A percentile compares a stretch with the other conserved stretches of the same genome.
Conservation (phyloP, 2,113 vertebrate genomes). For the Pseudorhombus dupliciocellatus region DNA sequence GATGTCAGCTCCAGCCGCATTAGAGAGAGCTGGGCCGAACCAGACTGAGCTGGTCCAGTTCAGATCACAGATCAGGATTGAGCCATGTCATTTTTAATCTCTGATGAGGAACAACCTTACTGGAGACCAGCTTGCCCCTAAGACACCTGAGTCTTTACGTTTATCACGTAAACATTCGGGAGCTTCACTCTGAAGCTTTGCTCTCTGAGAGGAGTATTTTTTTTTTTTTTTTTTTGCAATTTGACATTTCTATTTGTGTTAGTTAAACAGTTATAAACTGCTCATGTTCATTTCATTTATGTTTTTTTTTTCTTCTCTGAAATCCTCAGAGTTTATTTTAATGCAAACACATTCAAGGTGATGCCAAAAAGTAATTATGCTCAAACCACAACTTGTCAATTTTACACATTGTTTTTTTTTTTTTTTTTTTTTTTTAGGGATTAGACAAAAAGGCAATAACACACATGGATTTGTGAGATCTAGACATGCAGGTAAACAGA, state of each 20-base stretch:
- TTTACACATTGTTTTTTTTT: too few species aligned
- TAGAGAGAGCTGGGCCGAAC: conserved; percentile 1
- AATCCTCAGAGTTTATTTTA: not conserved
- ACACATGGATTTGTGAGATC: too few species aligned
- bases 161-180: conserved; percentile 34
- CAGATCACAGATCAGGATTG: conserved; percentile 2
- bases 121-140: not conserved
- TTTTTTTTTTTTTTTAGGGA: too few species aligned
- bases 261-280: not conserved
- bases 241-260: conserved; percentile 17
- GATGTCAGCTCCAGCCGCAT: conserved; percentile 71
- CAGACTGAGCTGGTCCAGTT: not conserved
- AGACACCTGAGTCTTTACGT: conserved; percentile 28
- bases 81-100: conserved; percentile 13
- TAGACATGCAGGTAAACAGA: too few species aligned
- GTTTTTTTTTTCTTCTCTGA: conserved; percentile 11
- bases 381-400: too few species aligned
- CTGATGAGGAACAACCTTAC: not conserved
- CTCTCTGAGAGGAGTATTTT: conserved; percentile 40
- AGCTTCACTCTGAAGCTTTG: conserved; percentile 39
- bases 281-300: not conserved
- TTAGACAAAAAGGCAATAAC: too few species aligned
- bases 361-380: not conserved
- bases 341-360: conserved; percentile 1
- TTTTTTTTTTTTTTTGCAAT: too few species aligned